Evolutionary conservation across 2,888 invertebrate species (phyloP).

Genomic region (Microplitis deprimator): DNA sequence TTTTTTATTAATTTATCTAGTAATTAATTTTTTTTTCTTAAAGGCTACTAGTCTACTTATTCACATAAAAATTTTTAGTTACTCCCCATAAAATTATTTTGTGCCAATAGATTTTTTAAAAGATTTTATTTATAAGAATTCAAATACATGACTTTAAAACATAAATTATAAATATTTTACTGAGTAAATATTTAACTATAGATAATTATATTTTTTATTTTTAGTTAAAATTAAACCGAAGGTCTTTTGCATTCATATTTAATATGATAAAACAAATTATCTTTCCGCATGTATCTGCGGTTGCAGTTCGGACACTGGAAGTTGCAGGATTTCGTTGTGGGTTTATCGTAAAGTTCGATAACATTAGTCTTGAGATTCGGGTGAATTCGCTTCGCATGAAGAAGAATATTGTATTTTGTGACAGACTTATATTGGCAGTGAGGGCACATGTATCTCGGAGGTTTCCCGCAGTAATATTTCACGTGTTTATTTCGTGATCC

Average conservation of each 20-base stretch:
- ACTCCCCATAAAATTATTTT: too few relatives aligned
- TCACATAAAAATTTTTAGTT: not conserved
- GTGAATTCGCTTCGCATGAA: constrained; percentile 64
- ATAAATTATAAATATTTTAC: not conserved
- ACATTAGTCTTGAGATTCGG: constrained; percentile 44
- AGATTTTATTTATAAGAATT: too few relatives aligned
- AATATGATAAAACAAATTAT: not conserved
- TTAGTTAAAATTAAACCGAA: too few relatives aligned
- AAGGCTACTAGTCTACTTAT: not conserved
- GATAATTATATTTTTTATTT: not conserved
- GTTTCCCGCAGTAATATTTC: constrained; percentile 53
- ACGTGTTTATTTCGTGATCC: not conserved
- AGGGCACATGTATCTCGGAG: constrained; percentile 67
- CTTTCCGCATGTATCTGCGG: not conserved
- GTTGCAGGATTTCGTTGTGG: not conserved
- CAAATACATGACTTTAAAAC: too few relatives aligned
- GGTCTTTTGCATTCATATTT: not conserved
- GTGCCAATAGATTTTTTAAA: too few relatives aligned
- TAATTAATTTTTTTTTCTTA: not conserved
- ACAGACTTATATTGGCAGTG: constrained; percentile 66
- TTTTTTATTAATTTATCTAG: not conserved
- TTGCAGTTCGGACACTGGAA: not conserved
- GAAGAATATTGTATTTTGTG: constrained; percentile 64
- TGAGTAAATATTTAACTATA: not conserved
- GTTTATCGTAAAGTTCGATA: not conserved